Evolutionary conservation across 1,140 invertebrate species (phyloP), one percentile per base, ranked within the genome.

Genomic region (Euglossa dilemma): DNA sequence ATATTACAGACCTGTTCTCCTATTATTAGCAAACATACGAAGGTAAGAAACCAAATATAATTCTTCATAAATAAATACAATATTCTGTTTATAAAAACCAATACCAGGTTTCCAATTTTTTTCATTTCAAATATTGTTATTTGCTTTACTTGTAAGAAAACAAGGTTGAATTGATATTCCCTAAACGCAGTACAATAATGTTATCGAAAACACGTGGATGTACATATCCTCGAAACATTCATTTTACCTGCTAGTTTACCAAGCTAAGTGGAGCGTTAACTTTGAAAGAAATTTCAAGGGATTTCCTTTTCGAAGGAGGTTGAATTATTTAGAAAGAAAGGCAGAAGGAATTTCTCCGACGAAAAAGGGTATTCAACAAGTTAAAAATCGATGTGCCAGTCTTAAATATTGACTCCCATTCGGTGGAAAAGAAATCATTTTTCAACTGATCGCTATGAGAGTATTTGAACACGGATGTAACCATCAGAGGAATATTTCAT

Each of bases 401-500:
- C 23, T 57, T 43, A 72, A 72, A 57, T 57, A 43, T 72, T 57
- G 70, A 72, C 18, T 50, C 16, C 52, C 25, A 23, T 64, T 18
- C 25, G 12, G 16, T 8, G 12, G 20, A n/a, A n/a, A 52, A 72
- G 28, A 43, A 57, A 57, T 72, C 57, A 72, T 56, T 43, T 43
- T 57, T 43, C 20, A 0, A 57, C 11, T 18, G 28, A 72, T 56
- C 67, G 11, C 4, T 20, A 6, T 16, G 11, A 0, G n/a, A 52
- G 16, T 52, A 28, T 52, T 70, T 70, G n/a, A 70, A 28, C 25
- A 50, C 6, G 16, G 16, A 36, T 36, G 61, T 70, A 70, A 28
- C 18, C 47, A 28, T 0, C 11, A 11, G 16, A 20, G 6, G 23
- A 50, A 70, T 70, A 70, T 28, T 52, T 25, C 11, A 18, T 7